Base-by-base conservation (phyloP, 2,888 invertebrate species). In the Melanotus villosus region DNA sequence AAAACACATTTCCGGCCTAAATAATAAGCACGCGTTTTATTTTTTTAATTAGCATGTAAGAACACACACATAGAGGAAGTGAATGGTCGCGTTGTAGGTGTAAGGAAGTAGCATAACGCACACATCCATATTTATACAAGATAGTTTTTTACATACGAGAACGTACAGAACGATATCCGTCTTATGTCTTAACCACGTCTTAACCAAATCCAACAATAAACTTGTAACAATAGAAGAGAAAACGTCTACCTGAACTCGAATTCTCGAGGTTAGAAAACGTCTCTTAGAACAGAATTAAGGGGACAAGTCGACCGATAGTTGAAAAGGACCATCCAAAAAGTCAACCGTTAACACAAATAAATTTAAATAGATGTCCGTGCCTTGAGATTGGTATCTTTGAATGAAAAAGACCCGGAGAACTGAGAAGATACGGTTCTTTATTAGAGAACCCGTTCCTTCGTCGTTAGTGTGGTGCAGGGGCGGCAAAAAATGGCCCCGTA, bases 401-500 rank as follows among this genome's bases (percentile, higher is more conserved):
- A 64, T 56, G 47, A 23, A 43, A 36, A 26, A 58, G 57, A 58
- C 57, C 34, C 54, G 30, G 12, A n/a, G n/a, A n/a, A n/a, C n/a
- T n/a, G n/a, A 56, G 54, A 23, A 54, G 54, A 59, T 59, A 58
- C 47, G 58, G 26, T 65, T 58, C 36, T 66, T 66, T 66, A 58
- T 59, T 52, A 59, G 59, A 66, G 66, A 66, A 65, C 66, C 59
- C 59, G 66, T 66, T 59, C 58, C n/a, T n/a, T n/a, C 38, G 58
- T 41, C 59, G 66, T 59, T 59, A 38, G 50, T 41, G 58, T 56
- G n/a, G 47, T 43, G 52, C 52, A 66, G 66, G 52, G 66, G 66
- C 66, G 58, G 56, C 66, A 64, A 64, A 54, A 64, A 64, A 56
- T 52, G 23, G 50, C 12, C 52, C 36, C 14, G 70, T 63, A 60